These are phyloP conservation scores for Corythaixoides concolor DNA, from an alignment of 2,113 vertebrate genomes.

Conservation along the genomic window DNA sequence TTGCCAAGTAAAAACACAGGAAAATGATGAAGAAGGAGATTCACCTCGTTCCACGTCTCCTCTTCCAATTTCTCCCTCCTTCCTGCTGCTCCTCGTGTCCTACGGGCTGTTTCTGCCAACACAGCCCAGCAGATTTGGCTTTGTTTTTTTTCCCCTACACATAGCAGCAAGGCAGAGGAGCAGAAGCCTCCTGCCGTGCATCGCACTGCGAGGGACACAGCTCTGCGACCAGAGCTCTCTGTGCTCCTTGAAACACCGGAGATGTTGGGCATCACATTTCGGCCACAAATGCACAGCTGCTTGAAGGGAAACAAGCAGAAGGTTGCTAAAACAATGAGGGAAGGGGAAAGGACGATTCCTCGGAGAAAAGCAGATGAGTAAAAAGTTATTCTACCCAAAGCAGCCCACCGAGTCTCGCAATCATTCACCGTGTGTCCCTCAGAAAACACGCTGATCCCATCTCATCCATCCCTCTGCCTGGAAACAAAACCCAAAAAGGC, in stretches of 20 bases:
- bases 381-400: not conserved
- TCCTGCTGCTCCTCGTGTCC: not conserved
- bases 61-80: not conserved
- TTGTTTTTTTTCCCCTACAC: accelerated
- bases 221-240: not conserved
- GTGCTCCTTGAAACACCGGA: accelerated
- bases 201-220: not conserved
- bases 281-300: not conserved
- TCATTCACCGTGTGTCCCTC: not conserved
- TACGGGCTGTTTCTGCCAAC: not conserved
- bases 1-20: not conserved
- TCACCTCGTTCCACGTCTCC: not conserved
- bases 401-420: not conserved
- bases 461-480: not conserved
- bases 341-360: not conserved
- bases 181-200: not conserved
- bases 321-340: not conserved
- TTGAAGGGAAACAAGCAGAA: not conserved
- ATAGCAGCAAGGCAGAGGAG: not conserved
- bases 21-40: not conserved
- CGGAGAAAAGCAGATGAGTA: not conserved
- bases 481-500: not conserved
- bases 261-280: not conserved
- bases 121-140: not conserved
- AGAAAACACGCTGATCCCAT: not conserved